Percentiles rank a stretch among this genome's conserved stretches.
phyloP scores from a whole-genome alignment of 2,888 invertebrate genomes.

The Xestia rhomboidea region DNA sequence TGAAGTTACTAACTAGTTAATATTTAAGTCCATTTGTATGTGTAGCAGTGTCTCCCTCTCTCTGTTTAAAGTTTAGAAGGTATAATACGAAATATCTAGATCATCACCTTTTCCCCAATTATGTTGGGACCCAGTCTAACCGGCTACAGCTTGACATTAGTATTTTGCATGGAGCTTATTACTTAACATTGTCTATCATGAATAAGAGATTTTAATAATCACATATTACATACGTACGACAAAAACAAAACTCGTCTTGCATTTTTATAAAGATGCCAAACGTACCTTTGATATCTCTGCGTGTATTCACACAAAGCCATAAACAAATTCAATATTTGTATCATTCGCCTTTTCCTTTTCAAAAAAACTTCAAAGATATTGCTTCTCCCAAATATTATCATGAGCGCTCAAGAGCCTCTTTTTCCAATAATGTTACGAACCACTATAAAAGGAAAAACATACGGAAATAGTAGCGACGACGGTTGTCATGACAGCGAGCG shows the following conservation, averaged over 20 bases:
- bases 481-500: slow-evolving; percentile 31
- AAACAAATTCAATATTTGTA: slow-evolving; percentile 39
- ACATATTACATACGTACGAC: not conserved
- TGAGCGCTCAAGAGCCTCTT: slow-evolving; percentile 46
- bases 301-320: slow-evolving; percentile 18
- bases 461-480: slow-evolving; percentile 16
- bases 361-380: slow-evolving; percentile 38
- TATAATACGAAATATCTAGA: not conserved
- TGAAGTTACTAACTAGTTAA: slow-evolving; percentile 45
- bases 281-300: not conserved
- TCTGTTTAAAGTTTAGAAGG: no score
- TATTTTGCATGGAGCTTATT: not conserved
- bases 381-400: slow-evolving; percentile 34
- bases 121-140: not conserved
- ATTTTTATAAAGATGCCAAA: not conserved
- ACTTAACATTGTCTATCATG: not conserved
- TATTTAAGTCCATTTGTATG: slow-evolving; percentile 35
- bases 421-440: slow-evolving; percentile 33
- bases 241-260: not conserved
- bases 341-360: slow-evolving; percentile 18
- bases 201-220: not conserved
- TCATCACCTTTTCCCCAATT: not conserved
- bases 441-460: slow-evolving; percentile 31
- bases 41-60: slow-evolving; percentile 6
- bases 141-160: not conserved